A percentile compares a stretch with the other conserved stretches of the same genome.
phyloP scores from a whole-genome alignment of 2,113 vertebrate species.

The Haemorhous mexicanus region DNA sequence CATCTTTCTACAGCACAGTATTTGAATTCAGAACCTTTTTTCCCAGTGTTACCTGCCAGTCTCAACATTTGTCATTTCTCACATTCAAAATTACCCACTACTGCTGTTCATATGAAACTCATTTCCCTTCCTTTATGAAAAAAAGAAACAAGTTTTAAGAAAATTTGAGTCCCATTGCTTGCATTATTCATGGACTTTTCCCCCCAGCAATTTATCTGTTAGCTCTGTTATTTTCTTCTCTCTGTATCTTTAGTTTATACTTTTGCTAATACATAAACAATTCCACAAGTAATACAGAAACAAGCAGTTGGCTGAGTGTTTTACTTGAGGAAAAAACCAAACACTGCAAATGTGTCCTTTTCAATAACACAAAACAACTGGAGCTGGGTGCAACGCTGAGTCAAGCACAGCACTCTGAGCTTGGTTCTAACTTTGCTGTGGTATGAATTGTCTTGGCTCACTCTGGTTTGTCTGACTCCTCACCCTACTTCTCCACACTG shows the following conservation, averaged over 20 bases:
- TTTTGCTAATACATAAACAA: constrained; percentile 1
- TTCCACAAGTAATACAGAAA: constrained; percentile 32
- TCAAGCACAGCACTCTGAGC: neutral
- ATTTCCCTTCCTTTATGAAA: neutral
- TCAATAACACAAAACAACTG: neutral
- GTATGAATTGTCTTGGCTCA: rapidly evolving
- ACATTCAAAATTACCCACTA: neutral
- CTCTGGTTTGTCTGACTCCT: neutral
- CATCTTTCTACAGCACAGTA: neutral
- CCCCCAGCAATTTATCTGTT: neutral
- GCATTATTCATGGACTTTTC: neutral
- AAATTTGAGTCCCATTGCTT: neutral
- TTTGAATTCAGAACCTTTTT: neutral
- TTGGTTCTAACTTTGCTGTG: neutral
- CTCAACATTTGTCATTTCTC: neutral
- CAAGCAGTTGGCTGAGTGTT: neutral
- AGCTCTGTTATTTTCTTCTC: neutral
- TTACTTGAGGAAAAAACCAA: neutral
- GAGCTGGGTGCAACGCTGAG: neutral
- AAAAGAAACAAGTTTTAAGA: neutral
- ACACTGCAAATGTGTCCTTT: neutral
- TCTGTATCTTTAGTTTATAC: neutral
- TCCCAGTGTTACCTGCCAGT: neutral
- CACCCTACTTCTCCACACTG: rapidly evolving
- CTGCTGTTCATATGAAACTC: neutral